Conservation (phyloP, 2,113 vertebrate species). For the Melanerpes aurifrons region DNA sequence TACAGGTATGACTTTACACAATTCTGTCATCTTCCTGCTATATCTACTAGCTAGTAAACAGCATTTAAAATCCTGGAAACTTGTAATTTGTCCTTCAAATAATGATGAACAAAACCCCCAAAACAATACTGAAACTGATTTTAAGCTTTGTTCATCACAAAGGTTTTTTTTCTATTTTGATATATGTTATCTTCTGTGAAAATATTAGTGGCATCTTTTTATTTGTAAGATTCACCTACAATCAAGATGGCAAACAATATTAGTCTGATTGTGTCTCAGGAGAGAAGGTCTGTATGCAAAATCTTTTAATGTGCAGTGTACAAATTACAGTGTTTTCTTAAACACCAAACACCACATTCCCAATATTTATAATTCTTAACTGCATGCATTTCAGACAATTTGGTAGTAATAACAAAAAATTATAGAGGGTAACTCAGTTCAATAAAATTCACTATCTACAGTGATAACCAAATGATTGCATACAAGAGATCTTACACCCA, state of each 20-base stretch:
- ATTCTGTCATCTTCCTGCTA: not conserved
- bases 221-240: not conserved
- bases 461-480: not conserved
- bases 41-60: not conserved
- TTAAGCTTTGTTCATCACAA: not conserved
- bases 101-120: not conserved
- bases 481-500: not conserved
- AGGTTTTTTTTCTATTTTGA: not conserved
- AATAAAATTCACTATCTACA: not conserved
- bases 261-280: not conserved
- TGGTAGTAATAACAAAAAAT: not conserved
- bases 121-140: not conserved
- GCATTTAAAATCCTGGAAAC: slow-evolving; percentile 15
- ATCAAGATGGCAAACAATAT: not conserved
- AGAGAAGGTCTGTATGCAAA: not conserved
- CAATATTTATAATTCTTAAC: not conserved
- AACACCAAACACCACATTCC: not conserved
- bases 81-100: not conserved
- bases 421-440: not conserved
- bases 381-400: not conserved
- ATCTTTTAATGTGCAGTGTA: not conserved
- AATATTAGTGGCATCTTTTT: not conserved
- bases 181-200: not conserved
- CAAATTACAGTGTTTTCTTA: not conserved
- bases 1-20: not conserved